These are phyloP conservation scores for Dinothrombium tinctorium DNA, from an alignment of 1,140 invertebrate species.

Conservation along the genomic window DNA sequence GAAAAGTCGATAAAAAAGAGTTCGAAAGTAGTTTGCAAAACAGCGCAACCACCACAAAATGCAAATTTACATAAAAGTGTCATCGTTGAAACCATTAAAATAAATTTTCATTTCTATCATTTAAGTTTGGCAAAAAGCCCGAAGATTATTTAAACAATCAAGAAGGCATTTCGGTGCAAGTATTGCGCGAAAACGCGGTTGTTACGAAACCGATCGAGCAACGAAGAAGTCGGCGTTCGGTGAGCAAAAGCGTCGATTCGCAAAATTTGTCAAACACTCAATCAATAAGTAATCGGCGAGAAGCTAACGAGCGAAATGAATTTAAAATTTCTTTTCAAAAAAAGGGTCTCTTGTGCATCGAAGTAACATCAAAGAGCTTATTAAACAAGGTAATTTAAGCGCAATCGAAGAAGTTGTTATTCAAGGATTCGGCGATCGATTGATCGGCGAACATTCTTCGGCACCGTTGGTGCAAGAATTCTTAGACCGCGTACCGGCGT, in stretches of 20 bases:
- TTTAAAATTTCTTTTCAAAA: not conserved
- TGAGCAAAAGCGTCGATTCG: not conserved
- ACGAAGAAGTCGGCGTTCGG: conserved; percentile 1
- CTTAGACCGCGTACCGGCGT: conserved; percentile 34
- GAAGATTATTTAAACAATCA: conserved; percentile 7
- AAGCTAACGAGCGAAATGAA: not conserved
- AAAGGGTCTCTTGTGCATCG: conserved; percentile 5
- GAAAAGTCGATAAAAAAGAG: no score
- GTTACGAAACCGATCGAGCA: not conserved
- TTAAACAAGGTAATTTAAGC: conserved; percentile 20
- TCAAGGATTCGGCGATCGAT: conserved; percentile 23
- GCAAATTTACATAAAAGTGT: no score
- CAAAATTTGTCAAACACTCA: conserved; percentile 1
- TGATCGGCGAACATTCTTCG: conserved; percentile 25
- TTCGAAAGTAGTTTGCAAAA: no score
- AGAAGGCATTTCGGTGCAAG: not conserved
- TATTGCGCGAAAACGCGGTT: conserved; percentile 1
- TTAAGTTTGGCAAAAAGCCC: conserved; percentile 7
- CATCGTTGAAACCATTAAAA: no score
- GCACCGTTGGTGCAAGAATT: conserved; percentile 38
- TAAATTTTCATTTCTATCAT: no score
- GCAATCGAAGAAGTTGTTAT: conserved; percentile 23
- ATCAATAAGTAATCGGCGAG: not conserved
- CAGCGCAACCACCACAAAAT: no score
- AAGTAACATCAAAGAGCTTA: conserved; percentile 15